Evolutionary conservation across 2,797 vertebrate genomes (phyloP).

Genomic region (Crocodylus rhombifer): DNA sequence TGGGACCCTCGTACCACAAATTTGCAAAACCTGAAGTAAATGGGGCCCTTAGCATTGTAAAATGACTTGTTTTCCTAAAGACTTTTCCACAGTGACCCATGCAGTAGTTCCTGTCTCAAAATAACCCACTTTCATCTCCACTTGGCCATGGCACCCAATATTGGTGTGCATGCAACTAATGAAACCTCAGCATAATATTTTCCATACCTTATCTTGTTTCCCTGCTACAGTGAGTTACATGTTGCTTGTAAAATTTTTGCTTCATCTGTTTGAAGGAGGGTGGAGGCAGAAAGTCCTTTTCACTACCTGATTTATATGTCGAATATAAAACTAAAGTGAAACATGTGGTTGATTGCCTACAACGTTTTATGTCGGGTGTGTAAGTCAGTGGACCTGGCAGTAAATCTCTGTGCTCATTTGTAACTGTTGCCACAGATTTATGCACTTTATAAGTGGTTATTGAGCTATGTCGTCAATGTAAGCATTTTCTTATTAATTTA

Average conservation of each 20-base stretch:
- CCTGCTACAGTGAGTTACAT: slow-evolving; percentile 37
- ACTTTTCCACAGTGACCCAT: neutral
- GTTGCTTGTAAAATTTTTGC: slow-evolving; percentile 55
- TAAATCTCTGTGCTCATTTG: slow-evolving; percentile 55
- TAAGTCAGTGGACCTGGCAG: slow-evolving; percentile 46
- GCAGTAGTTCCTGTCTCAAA: neutral
- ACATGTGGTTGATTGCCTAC: slow-evolving; percentile 63
- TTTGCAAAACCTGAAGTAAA: slow-evolving; percentile 1
- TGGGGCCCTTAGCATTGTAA: fast-evolving
- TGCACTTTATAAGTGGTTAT: slow-evolving; percentile 29
- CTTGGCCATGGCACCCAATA: neutral
- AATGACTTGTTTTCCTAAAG: neutral
- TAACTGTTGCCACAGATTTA: slow-evolving; percentile 31
- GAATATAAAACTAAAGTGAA: slow-evolving; percentile 70
- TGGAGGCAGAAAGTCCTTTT: slow-evolving; percentile 36
- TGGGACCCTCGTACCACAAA: neutral
- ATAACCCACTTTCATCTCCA: neutral
- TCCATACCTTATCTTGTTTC: slow-evolving; percentile 47
- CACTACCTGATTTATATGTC: slow-evolving; percentile 63
- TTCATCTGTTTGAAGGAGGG: slow-evolving; percentile 4
- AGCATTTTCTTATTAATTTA: slow-evolving; percentile 51
- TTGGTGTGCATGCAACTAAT: slow-evolving; percentile 7
- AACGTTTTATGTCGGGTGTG: slow-evolving; percentile 72
- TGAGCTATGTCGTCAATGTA: slow-evolving; percentile 44
- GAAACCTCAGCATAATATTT: slow-evolving; percentile 54